Percentiles rank a stretch among this genome's conserved stretches.
phyloP scores from a whole-genome alignment of 2,888 invertebrate genomes.

The Clistopyga incitator region DNA sequence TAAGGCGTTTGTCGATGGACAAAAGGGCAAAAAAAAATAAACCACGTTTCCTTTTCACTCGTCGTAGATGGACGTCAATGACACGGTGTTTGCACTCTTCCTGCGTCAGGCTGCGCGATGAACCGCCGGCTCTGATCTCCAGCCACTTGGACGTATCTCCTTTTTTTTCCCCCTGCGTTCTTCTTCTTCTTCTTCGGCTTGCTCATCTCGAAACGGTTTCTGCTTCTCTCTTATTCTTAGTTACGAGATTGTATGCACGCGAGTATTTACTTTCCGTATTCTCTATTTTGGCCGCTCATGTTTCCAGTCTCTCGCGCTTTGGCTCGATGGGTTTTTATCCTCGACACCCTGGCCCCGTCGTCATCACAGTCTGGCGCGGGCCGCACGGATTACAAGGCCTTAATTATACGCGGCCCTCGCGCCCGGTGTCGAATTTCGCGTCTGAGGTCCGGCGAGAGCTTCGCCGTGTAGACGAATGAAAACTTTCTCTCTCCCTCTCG shows the following conservation, averaged over 20 bases:
- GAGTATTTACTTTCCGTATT: constrained; percentile 41
- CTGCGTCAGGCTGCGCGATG: constrained; percentile 33
- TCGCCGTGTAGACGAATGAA: constrained; percentile 44
- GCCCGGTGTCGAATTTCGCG: constrained; percentile 74
- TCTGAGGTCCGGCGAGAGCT: constrained; percentile 64
- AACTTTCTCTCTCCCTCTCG: constrained; percentile 53
- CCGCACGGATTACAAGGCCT: constrained; percentile 71
- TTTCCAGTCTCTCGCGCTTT: constrained; percentile 45
- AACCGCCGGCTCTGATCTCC: constrained; percentile 40
- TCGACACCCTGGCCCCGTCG: constrained; percentile 46
- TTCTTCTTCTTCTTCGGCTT: constrained; percentile 4
- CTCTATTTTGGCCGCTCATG: constrained; percentile 39
- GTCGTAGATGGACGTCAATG: constrained; percentile 63
- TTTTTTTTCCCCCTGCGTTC: constrained; percentile 11
- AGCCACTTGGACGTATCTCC: background rate
- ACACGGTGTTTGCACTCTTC: constrained; percentile 62
- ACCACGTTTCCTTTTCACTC: constrained; percentile 62
- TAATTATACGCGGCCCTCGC: constrained; percentile 73
- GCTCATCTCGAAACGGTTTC: constrained; percentile 45
- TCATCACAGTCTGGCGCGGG: constrained; percentile 46
- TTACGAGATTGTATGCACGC: constrained; percentile 10
- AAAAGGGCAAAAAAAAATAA: constrained; percentile 21
- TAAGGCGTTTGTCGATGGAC: constrained; percentile 15
- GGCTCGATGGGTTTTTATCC: constrained; percentile 50
- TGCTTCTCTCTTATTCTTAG: constrained; percentile 20